Percentiles rank a stretch among this genome's conserved stretches.
phyloP scores from a whole-genome alignment of 2,113 vertebrate species.

The Atherinomorus stipes region DNA sequence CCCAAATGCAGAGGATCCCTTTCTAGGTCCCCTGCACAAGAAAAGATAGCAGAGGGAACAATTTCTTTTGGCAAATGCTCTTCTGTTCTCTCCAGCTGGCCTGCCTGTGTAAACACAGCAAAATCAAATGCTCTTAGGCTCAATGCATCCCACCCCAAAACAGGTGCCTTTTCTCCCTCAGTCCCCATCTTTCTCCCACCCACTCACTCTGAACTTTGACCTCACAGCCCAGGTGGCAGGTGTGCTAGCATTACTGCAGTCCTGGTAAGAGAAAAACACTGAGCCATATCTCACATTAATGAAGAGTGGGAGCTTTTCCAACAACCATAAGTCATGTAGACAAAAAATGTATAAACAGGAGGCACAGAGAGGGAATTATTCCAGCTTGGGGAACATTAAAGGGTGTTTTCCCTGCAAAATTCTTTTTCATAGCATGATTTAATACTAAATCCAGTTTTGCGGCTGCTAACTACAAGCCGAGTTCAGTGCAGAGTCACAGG shows the following conservation, averaged over 20 bases:
- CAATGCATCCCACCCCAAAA: conserved; percentile 49
- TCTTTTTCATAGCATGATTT: neutral
- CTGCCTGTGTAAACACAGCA: conserved; percentile 34
- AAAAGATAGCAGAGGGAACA: conserved; percentile 20
- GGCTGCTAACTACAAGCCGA: neutral
- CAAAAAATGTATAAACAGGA: conserved; percentile 41
- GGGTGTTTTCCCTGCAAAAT: neutral
- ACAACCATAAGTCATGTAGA: conserved; percentile 39
- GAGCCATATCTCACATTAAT: conserved; percentile 30
- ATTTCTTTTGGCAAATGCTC: conserved; percentile 49
- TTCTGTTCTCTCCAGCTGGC: conserved; percentile 67
- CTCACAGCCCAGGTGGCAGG: conserved; percentile 65
- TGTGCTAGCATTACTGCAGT: conserved; percentile 30
- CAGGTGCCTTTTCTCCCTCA: conserved; percentile 62
- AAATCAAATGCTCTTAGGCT: conserved; percentile 49
- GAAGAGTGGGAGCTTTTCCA: conserved; percentile 29
- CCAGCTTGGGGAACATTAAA: neutral
- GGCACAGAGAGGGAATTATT: conserved; percentile 25
- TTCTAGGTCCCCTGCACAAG: conserved; percentile 35
- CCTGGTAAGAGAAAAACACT: conserved; percentile 15
- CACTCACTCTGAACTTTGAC: conserved; percentile 53
- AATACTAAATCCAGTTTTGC: neutral
- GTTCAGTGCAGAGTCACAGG: neutral
- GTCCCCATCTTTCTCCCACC: conserved; percentile 38
- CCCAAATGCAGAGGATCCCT: conserved; percentile 42